Evolutionary conservation across 2,888 invertebrate species (phyloP).

Genomic region (Eristalis tenax): DNA sequence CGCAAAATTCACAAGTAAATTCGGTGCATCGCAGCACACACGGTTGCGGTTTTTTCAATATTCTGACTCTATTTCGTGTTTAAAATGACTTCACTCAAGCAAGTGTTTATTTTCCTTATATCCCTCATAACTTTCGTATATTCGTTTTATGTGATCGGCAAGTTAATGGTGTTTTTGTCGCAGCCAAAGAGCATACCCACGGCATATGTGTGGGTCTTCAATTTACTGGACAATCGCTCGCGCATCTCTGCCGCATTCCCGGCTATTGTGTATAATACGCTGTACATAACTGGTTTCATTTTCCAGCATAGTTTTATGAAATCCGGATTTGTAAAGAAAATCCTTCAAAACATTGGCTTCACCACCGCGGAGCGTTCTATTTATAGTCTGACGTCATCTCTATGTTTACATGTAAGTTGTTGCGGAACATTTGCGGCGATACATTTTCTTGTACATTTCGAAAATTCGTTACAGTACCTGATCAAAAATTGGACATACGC

Average conservation of each 20-base stretch:
- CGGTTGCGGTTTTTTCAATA: background rate
- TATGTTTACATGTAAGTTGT: conserved; percentile 81
- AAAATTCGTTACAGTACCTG: conserved; percentile 80
- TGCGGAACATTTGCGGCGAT: background rate
- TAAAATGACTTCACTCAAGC: conserved; percentile 77
- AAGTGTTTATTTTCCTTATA: conserved; percentile 76
- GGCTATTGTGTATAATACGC: conserved; percentile 81
- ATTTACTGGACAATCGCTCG: conserved; percentile 79
- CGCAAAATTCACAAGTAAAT: background rate
- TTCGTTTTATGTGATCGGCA: conserved; percentile 82
- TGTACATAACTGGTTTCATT: conserved; percentile 82
- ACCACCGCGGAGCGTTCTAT: conserved; percentile 81
- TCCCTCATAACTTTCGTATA: conserved; percentile 81
- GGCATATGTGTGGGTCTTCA: conserved; percentile 78
- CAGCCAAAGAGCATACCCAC: conserved; percentile 79
- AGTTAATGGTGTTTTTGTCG: conserved; percentile 83
- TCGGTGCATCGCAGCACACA: background rate
- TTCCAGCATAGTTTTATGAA: conserved; percentile 84
- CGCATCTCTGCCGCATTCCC: conserved; percentile 79
- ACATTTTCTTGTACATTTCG: background rate
- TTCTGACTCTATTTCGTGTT: background rate
- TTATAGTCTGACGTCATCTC: conserved; percentile 82
- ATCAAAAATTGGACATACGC: conserved; percentile 82
- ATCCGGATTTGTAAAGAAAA: conserved; percentile 81
- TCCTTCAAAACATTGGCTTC: conserved; percentile 80